Conservation (phyloP, 2,888 invertebrate species). For the Netelia inedita region DNA sequence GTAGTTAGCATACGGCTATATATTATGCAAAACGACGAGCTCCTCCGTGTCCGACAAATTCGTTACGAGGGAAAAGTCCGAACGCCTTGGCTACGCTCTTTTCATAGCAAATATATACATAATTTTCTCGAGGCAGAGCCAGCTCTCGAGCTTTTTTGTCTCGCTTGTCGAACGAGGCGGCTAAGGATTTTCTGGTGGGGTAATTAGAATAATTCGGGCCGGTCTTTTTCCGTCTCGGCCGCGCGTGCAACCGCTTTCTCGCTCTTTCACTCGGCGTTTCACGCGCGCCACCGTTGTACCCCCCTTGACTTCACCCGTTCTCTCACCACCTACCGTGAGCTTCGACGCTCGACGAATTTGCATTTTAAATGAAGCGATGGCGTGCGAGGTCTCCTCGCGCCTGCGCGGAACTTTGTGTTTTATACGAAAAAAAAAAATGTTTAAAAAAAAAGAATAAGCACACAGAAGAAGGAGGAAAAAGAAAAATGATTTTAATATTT, state of each 20-base stretch:
- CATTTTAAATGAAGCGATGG: slow-evolving; percentile 85
- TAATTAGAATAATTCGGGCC: slow-evolving; percentile 85
- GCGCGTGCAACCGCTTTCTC: slow-evolving; percentile 50
- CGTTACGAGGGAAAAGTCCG: slow-evolving; percentile 42
- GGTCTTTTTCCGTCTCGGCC: slow-evolving; percentile 59
- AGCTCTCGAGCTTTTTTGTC: slow-evolving; percentile 67
- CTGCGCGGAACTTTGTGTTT: slow-evolving; percentile 80
- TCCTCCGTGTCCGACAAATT: slow-evolving; percentile 60
- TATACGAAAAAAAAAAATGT: slow-evolving; percentile 78
- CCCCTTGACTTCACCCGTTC: slow-evolving; percentile 15
- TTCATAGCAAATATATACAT: slow-evolving; percentile 8
- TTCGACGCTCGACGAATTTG: slow-evolving; percentile 79
- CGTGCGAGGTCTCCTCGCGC: slow-evolving; percentile 78
- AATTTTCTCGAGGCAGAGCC: slow-evolving; percentile 8
- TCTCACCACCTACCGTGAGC: slow-evolving; percentile 48
- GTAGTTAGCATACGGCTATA: background rate
- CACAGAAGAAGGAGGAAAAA: slow-evolving; percentile 12
- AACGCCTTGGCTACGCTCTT: slow-evolving; percentile 43
- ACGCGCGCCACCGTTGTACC: slow-evolving; percentile 72
- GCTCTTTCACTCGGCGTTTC: slow-evolving; percentile 75
- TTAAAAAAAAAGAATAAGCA: slow-evolving; percentile 19
- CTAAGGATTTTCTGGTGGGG: slow-evolving; percentile 80
- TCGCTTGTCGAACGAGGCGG: slow-evolving; percentile 73
- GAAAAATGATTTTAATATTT: slow-evolving; percentile 79
- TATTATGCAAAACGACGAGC: slow-evolving; percentile 55